A percentile compares a stretch with the other conserved stretches of the same genome.
phyloP scores from a whole-genome alignment of 2,888 invertebrate species.

The Cantharis nigra region DNA sequence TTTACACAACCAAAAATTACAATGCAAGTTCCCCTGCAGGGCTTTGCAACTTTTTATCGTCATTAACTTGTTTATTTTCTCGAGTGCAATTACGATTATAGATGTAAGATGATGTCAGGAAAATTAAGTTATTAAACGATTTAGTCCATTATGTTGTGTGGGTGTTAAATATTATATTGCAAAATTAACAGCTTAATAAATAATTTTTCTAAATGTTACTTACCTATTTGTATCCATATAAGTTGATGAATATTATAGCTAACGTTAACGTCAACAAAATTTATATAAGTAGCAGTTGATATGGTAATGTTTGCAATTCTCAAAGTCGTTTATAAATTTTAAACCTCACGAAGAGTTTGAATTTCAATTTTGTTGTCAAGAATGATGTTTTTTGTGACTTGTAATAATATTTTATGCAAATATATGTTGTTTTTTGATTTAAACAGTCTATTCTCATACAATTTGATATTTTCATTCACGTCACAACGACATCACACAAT shows the following conservation, averaged over 20 bases:
- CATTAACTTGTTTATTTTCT: background rate
- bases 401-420: background rate
- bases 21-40: background rate
- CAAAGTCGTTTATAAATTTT: background rate
- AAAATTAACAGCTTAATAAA: background rate
- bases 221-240: background rate
- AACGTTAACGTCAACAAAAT: background rate
- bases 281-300: background rate
- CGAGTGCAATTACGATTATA: background rate
- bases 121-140: background rate
- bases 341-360: background rate
- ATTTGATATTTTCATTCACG: background rate
- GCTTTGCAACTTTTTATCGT: background rate
- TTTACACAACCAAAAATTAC: background rate
- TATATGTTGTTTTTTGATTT: background rate
- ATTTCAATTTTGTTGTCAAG: background rate
- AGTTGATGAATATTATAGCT: background rate
- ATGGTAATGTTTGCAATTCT: background rate
- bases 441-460: background rate
- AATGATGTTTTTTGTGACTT: background rate
- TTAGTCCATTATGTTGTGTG: background rate
- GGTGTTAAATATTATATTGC: background rate
- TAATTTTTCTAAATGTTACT: background rate
- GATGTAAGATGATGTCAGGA: background rate
- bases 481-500: no score